Conservation (phyloP, 2,888 invertebrate species). For the Drosophila monieri region DNA sequence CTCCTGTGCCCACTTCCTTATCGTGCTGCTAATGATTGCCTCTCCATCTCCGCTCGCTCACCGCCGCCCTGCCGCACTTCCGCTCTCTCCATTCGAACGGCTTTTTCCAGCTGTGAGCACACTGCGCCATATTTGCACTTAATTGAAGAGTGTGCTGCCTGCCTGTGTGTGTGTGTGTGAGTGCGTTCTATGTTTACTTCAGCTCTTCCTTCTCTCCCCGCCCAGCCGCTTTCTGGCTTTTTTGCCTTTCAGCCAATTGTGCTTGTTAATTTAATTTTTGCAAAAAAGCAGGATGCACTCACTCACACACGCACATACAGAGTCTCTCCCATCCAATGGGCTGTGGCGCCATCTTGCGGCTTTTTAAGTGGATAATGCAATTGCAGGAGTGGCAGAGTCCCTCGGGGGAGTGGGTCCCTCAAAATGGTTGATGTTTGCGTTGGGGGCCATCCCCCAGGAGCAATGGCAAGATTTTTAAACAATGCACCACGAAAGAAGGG, state of each 20-base stretch:
- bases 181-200: conserved; percentile 60
- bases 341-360: conserved; percentile 68
- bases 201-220: conserved; percentile 48
- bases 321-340: conserved; percentile 4
- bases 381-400: conserved; percentile 15
- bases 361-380: conserved; percentile 55
- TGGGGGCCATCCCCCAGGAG: conserved; percentile 1
- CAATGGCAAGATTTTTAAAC: background rate
- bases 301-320: conserved; percentile 9
- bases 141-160: conserved; percentile 70
- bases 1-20: conserved; percentile 26
- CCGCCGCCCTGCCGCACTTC: conserved; percentile 1
- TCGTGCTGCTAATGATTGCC: conserved; percentile 79
- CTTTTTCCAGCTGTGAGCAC: conserved; percentile 66
- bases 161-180: conserved; percentile 34
- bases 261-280: conserved; percentile 78
- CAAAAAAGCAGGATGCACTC: conserved; percentile 18
- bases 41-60: conserved; percentile 30
- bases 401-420: background rate
- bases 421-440: conserved; percentile 19
- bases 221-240: conserved; percentile 29
- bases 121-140: conserved; percentile 79
- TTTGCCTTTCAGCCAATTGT: conserved; percentile 70
- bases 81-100: conserved; percentile 6
- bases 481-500: background rate